Evolutionary conservation across 2,888 invertebrate genomes (phyloP), one percentile per base, ranked within the genome.

Genomic region (Hyposoter didymator): DNA sequence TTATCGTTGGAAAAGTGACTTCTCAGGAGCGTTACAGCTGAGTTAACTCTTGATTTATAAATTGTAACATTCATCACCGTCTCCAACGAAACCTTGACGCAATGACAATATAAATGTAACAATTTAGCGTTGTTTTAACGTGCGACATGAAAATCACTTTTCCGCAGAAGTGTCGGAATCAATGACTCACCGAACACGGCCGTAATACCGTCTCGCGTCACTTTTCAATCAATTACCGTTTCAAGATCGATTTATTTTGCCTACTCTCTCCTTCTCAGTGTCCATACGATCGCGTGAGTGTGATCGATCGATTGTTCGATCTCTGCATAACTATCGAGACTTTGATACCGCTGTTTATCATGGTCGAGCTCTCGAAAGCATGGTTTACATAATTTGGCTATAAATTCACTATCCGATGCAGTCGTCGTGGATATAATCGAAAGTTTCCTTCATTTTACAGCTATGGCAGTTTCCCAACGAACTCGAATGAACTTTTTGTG

Each of bases 11-110:
- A 45, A 70, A 35, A 45, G 79, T 75, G 22, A 74, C 45, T 67
- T 39, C 43, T 32, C 17, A 66, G 69, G 10, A 49, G 62, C 19
- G 39, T 52, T 43, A 45, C 45, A 55, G 19, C 28, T 62, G 67
- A 59, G 59, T 62, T 59, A 49, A 79, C 70, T 70, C 78, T 82
- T 73, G 69, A 84, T 84, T 80, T 80, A 80, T 81, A 72, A 75
- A 12, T 35, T 67, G 45, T 72, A n/a, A 67, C 70, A 64, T 80
- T 47, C n/a, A 66, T 84, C 84, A 76, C 5, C 28, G 35, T 35
- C 22, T 52, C 74, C 49, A 55, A 72, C 59, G 64, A 59, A 59
- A 55, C 12, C 45, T 19, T 32, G 19, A 12, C 39, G 73, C 39
- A 67, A 8, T 47, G 82, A 81, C 73, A 84, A 74, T 73, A 64